Evolutionary conservation across 2,113 vertebrate species (phyloP).

Genomic region (Neoarius graeffei): DNA sequence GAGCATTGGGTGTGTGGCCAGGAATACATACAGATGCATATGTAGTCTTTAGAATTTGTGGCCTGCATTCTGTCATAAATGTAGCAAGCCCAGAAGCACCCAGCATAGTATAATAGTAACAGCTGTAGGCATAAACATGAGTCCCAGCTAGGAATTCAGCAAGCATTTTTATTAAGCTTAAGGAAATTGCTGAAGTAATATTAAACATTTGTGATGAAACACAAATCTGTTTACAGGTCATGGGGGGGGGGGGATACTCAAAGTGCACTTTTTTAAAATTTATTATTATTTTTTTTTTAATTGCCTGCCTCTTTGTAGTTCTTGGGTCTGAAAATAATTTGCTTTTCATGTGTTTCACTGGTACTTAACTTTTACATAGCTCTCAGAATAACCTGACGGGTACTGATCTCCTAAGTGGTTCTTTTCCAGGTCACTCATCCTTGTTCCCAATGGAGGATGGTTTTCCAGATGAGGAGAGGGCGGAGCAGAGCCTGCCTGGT

Average conservation of each 20-base stretch:
- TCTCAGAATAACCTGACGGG: not conserved
- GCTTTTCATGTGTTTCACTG: not conserved
- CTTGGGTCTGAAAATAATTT: not conserved
- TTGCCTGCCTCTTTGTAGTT: not conserved
- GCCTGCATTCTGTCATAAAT: slow-evolving; percentile 59
- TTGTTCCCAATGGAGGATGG: slow-evolving; percentile 98
- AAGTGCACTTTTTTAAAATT: no score
- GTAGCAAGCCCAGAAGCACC: slow-evolving; percentile 52
- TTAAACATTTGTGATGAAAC: not conserved
- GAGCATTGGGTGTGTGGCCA: not conserved
- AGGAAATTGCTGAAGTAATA: not conserved
- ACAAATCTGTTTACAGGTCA: not conserved
- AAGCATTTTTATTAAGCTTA: not conserved
- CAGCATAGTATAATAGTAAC: not conserved
- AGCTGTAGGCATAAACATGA: not conserved
- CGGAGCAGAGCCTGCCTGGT: slow-evolving; percentile 88
- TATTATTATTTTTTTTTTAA: no score
- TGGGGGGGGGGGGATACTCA: no score
- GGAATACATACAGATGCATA: not conserved
- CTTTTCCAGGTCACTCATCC: slow-evolving; percentile 87
- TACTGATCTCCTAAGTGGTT: not conserved
- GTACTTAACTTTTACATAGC: not conserved
- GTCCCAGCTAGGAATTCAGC: not conserved
- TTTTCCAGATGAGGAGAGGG: slow-evolving; percentile 95
- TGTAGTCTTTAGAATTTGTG: not conserved